phyloP scores from a whole-genome alignment of 2,888 invertebrate genomes.

The Diplazon laetatorius region DNA sequence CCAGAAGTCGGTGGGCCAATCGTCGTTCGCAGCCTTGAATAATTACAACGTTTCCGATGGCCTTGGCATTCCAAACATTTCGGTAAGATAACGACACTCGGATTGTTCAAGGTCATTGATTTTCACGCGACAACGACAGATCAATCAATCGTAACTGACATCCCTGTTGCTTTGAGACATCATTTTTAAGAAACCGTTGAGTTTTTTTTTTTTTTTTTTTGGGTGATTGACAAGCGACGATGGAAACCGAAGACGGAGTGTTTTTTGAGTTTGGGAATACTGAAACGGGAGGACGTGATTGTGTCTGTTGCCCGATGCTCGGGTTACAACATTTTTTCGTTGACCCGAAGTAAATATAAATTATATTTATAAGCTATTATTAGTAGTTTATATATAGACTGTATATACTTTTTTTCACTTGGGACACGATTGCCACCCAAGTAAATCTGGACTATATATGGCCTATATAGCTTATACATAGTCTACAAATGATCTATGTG shows the following conservation, averaged over 20 bases:
- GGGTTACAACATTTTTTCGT: constrained; percentile 49
- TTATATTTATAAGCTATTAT: no score
- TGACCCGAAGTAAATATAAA: no score
- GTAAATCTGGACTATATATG: no score
- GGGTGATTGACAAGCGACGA: not conserved
- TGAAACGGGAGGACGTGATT: not conserved
- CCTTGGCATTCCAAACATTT: constrained; percentile 44
- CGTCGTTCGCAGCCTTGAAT: constrained; percentile 50
- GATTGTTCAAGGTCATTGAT: no score
- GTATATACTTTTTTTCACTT: no score
- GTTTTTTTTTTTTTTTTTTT: constrained; percentile 6
- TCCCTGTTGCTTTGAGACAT: not conserved
- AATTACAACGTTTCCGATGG: constrained; percentile 29
- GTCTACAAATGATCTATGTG: no score
- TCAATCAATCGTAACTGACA: not conserved
- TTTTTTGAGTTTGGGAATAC: constrained; percentile 22
- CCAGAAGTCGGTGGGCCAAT: constrained; percentile 28
- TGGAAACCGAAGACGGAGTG: constrained; percentile 11
- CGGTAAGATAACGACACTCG: not conserved
- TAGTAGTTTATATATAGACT: no score
- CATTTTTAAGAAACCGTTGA: no score
- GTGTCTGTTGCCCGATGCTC: constrained; percentile 2
- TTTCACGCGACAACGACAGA: constrained; percentile 3
- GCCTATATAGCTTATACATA: no score
- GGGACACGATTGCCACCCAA: no score